Percentiles rank a stretch among this genome's conserved stretches.
Evolutionary conservation across 2,797 vertebrate genomes (phyloP).

Genomic region (Lithobates pipiens): DNA sequence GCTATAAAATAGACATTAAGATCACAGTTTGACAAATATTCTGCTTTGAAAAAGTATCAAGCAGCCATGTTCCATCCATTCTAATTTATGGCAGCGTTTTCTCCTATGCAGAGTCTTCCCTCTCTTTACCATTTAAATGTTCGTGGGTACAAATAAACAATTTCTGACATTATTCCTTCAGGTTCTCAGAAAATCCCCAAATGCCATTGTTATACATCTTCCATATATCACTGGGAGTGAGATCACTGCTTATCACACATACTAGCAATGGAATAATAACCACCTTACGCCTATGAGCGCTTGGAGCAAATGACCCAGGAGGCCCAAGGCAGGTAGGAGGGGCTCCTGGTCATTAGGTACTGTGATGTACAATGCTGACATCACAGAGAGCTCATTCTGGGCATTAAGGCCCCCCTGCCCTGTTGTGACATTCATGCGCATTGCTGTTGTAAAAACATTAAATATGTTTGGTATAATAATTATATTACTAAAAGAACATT

Average conservation of each 20-base stretch:
- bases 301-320: too few relatives aligned
- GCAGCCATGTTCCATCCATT: neutral
- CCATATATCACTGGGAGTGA: neutral
- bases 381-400: too few relatives aligned
- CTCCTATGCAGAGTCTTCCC: neutral
- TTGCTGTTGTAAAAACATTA: too few relatives aligned
- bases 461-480: too few relatives aligned
- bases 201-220: too few relatives aligned
- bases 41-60: conserved; percentile 2
- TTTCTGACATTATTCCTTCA: conserved; percentile 10
- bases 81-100: conserved; percentile 17
- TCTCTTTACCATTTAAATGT: neutral
- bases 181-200: neutral
- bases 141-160: neutral
- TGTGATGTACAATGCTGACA: too few relatives aligned
- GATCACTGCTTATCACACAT: conserved; percentile 7
- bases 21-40: conserved; percentile 21
- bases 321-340: too few relatives aligned
- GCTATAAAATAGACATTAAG: conserved; percentile 12
- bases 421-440: too few relatives aligned
- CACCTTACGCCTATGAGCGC: too few relatives aligned
- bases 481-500: too few relatives aligned
- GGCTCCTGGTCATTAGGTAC: too few relatives aligned
- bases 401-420: too few relatives aligned
- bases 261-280: neutral